Base-by-base conservation (phyloP, 2,113 vertebrate genomes). In the Murina feae region DNA sequence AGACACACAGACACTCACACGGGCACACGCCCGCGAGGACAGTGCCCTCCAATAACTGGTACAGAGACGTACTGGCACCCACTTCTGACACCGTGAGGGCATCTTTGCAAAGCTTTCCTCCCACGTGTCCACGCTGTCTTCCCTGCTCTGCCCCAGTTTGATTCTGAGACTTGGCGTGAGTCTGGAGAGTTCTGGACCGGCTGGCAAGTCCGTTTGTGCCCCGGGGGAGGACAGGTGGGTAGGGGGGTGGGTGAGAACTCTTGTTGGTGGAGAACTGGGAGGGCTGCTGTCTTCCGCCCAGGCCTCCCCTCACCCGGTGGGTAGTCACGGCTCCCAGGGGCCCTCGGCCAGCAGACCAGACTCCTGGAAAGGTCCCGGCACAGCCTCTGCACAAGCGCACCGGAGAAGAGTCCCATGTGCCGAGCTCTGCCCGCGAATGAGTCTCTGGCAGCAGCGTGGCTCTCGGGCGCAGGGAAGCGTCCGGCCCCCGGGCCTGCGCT, bases 31-130 rank as follows among this genome's bases (percentile, higher is more conserved):
- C 94, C 95, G 89, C 72, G 30, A 91, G 97, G 96, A 97, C 98
- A 98, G 98, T 97, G 97, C 97, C 98, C 98, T 98, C 98, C 97
- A 96, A 96, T 90, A 98, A 96, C 89, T 89, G 97, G 96, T 98
- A 98, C 92, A 98, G 98, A 98, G 98, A 98, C 97, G 98, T 96
- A 97, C 97, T 98, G 98, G 98, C 98, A 98, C 97, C 49, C 96
- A 96, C 97, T 97, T 97, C 97, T 94, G 97, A 98, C 96, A 98
- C 97, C 96, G 96, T 91, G 95, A 97, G 95, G 90, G 86, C 71
- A 95, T 72, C 89, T 89, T 95, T 90, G 90, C 71, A 97, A 97
- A 98, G 95, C 94, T 92, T 92, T 94, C 84, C 90, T 97, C 93
- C 86, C 63, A 42, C 32, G 78, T 94, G 79, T 71, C 89, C 75